Conservation (phyloP, 2,888 invertebrate species). For the Chironomus tentans region DNA sequence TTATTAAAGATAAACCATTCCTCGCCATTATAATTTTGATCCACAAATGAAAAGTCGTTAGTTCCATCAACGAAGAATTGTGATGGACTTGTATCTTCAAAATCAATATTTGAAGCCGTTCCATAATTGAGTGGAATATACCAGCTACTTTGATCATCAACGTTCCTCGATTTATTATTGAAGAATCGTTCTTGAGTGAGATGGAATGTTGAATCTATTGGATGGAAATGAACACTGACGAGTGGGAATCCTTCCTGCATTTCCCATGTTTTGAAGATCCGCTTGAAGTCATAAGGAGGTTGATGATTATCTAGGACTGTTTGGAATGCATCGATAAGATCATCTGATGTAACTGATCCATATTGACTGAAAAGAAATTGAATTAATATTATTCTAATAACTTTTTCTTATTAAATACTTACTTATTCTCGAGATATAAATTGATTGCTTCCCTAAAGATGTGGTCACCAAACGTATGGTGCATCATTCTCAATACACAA, state of each 20-base stretch:
- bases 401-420: not conserved
- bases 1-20: slow-evolving; percentile 27
- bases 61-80: not conserved
- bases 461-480: slow-evolving; percentile 6
- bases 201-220: slow-evolving; percentile 29
- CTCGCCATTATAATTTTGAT: not conserved
- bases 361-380: not conserved
- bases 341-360: slow-evolving; percentile 3
- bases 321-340: slow-evolving; percentile 2
- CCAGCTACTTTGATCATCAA: slow-evolving; percentile 3
- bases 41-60: not conserved
- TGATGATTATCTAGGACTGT: not conserved
- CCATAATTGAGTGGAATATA: slow-evolving; percentile 19
- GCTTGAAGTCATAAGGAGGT: not conserved
- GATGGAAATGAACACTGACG: slow-evolving; percentile 49
- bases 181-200: slow-evolving; percentile 1
- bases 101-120: not conserved
- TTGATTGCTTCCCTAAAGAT: not conserved
- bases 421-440: not conserved
- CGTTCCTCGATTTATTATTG: not conserved
- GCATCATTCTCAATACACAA: slow-evolving; percentile 13
- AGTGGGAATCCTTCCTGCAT: slow-evolving; percentile 68
- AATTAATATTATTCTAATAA: not conserved
- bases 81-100: not conserved
- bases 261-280: slow-evolving; percentile 46